phyloP scores from a whole-genome alignment of 2,113 vertebrate genomes.

The Plestiodon gilberti region DNA sequence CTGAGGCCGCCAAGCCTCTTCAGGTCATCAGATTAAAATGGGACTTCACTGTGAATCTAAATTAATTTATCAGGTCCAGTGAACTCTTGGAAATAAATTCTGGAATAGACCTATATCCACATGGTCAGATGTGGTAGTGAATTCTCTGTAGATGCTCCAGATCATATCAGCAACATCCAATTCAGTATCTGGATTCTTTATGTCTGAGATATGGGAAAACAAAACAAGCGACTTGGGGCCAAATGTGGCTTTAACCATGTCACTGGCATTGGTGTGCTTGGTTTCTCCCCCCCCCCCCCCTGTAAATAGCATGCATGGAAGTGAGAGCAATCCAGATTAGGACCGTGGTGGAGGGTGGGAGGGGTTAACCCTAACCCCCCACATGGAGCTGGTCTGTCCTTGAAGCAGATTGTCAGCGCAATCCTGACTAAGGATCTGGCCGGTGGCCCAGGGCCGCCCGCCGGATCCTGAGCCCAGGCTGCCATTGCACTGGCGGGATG shows the following conservation, averaged over 20 bases:
- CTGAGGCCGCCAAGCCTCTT: fast-evolving
- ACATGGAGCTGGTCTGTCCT: too few species aligned
- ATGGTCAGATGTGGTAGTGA: fast-evolving
- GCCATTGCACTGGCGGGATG: too few species aligned
- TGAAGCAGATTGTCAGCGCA: too few species aligned
- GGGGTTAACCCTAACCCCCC: too few species aligned
- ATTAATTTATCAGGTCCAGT: background rate
- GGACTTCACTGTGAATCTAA: background rate
- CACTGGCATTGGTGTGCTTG: too few species aligned
- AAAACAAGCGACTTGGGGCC: background rate
- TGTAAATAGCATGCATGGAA: too few species aligned
- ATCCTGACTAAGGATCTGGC: too few species aligned
- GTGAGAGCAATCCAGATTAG: too few species aligned
- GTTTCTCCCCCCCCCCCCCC: too few species aligned
- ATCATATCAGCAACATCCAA: background rate
- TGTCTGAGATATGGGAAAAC: background rate
- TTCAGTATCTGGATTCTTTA: background rate
- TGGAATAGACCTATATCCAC: background rate
- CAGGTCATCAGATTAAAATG: background rate
- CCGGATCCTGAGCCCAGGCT: too few species aligned
- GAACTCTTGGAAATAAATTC: fast-evolving
- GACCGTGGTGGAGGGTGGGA: too few species aligned
- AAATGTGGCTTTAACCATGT: background rate
- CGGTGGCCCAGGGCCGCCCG: too few species aligned
- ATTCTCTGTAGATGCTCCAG: background rate